Evolutionary conservation across 1,140 invertebrate genomes (phyloP).

Genomic region (Telenomus remus): DNA sequence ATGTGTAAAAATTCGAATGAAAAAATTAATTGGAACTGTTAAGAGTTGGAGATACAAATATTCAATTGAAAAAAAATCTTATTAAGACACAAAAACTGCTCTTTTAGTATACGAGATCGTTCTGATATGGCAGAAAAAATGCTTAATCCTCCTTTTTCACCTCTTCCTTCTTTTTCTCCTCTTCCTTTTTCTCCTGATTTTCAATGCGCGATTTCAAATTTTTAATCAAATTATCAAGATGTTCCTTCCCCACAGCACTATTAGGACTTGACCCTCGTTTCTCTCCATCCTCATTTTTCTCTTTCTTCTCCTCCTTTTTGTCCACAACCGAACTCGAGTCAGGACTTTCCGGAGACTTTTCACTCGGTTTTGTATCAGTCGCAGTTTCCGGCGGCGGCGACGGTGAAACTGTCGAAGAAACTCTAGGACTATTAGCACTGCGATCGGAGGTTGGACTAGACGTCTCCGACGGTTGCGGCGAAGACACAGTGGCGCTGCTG

Average conservation of each 20-base stretch:
- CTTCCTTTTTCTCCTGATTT: neutral
- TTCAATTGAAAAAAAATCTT: too few relatives aligned
- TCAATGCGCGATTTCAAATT: slow-evolving; percentile 39
- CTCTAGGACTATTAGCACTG: slow-evolving; percentile 63
- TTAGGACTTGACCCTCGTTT: slow-evolving; percentile 60
- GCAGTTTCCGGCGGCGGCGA: slow-evolving; percentile 59
- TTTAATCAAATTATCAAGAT: slow-evolving; percentile 65
- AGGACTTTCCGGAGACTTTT: slow-evolving; percentile 66
- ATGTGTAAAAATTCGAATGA: too few relatives aligned
- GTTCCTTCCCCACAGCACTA: slow-evolving; percentile 58
- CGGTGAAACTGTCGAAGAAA: slow-evolving; percentile 68
- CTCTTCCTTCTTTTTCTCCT: neutral
- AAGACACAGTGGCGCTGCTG: neutral
- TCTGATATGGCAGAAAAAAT: neutral
- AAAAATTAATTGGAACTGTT: too few relatives aligned
- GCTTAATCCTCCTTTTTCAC: neutral
- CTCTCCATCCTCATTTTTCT: slow-evolving; percentile 31
- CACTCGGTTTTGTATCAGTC: slow-evolving; percentile 33
- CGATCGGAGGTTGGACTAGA: slow-evolving; percentile 48
- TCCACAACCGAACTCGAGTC: slow-evolving; percentile 67
- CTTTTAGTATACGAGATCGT: neutral
- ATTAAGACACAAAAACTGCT: too few relatives aligned
- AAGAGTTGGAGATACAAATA: too few relatives aligned
- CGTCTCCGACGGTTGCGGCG: slow-evolving; percentile 11
- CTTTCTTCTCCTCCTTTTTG: slow-evolving; percentile 33